phyloP scores from a whole-genome alignment of 2,888 invertebrate species.

The Epistrophella euchroma region DNA sequence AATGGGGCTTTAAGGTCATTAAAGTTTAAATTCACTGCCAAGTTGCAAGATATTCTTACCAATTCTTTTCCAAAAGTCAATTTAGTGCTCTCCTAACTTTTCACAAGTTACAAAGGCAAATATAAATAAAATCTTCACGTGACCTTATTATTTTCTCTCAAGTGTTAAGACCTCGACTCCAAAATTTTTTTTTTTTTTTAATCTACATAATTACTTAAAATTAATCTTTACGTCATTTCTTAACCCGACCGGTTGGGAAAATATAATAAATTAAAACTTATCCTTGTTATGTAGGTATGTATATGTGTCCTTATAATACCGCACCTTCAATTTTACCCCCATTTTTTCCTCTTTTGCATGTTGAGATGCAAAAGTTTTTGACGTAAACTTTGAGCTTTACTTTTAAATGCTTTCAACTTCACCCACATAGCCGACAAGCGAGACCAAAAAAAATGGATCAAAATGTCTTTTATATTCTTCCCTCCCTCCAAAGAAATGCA shows the following conservation, averaged over 20 bases:
- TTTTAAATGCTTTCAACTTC: conserved; percentile 61
- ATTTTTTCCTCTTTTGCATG: conserved; percentile 1
- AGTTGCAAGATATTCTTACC: too few species aligned
- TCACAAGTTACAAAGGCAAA: neutral
- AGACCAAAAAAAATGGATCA: conserved; percentile 20
- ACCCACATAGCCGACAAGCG: conserved; percentile 45
- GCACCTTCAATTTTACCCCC: conserved; percentile 22
- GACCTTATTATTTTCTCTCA: conserved; percentile 39
- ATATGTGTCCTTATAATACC: neutral
- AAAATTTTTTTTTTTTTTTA: neutral
- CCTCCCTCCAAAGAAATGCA: conserved; percentile 5
- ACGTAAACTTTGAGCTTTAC: conserved; percentile 43
- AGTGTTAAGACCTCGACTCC: conserved; percentile 37
- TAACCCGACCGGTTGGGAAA: conserved; percentile 3
- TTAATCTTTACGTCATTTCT: conserved; percentile 51
- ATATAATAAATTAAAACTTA: conserved; percentile 25
- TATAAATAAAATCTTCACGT: neutral
- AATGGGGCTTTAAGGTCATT: neutral
- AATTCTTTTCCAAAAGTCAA: too few species aligned
- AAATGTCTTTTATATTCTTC: conserved; percentile 14
- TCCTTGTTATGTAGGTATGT: conserved; percentile 6
- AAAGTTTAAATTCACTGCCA: neutral
- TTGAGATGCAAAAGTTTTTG: conserved; percentile 45
- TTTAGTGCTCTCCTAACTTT: neutral
- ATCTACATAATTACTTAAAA: conserved; percentile 52